Conservation (phyloP, 37 sponge, comb jelly and placozoan genomes). For the Axinella damicornis region DNA sequence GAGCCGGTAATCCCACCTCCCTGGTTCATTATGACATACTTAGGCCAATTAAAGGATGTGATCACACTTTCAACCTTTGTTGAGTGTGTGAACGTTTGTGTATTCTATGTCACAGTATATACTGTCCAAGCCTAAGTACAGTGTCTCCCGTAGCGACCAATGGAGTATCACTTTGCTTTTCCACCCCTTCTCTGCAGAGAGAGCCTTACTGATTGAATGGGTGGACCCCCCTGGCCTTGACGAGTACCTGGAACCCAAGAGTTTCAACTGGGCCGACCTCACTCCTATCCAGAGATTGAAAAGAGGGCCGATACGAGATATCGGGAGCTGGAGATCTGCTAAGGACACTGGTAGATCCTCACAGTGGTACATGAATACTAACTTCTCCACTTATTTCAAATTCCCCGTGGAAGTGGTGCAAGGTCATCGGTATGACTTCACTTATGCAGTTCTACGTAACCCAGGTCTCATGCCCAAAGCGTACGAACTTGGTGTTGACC, state of each 20-base stretch:
- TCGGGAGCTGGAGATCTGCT: conserved; percentile 61
- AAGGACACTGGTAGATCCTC: conserved; percentile 17
- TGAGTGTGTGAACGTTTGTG: no score
- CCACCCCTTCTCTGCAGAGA: conserved; percentile 18
- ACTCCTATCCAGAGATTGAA: conserved; percentile 8
- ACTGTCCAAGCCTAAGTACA: no score
- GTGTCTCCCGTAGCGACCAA: no score
- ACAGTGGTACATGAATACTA: conserved; percentile 62
- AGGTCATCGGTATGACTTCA: conserved; percentile 58
- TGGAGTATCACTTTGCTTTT: no score
- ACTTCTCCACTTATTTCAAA: conserved; percentile 46
- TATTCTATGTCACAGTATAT: no score
- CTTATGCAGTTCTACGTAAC: conserved; percentile 62
- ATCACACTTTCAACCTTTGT: no score
- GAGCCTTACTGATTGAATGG: conserved; percentile 77
- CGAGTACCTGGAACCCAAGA: conserved; percentile 51
- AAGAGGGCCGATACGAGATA: conserved; percentile 41
- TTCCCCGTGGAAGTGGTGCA: conserved; percentile 55
- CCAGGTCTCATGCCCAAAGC: conserved; percentile 36
- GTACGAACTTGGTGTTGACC: conserved; percentile 44
- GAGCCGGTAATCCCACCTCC: no score
- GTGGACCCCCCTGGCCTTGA: conserved; percentile 34
- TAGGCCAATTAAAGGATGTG: no score
- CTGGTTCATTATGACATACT: no score
- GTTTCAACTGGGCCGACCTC: conserved; percentile 52